Conservation (phyloP, 1,140 invertebrate genomes). For the Zaprionus davidi region DNA sequence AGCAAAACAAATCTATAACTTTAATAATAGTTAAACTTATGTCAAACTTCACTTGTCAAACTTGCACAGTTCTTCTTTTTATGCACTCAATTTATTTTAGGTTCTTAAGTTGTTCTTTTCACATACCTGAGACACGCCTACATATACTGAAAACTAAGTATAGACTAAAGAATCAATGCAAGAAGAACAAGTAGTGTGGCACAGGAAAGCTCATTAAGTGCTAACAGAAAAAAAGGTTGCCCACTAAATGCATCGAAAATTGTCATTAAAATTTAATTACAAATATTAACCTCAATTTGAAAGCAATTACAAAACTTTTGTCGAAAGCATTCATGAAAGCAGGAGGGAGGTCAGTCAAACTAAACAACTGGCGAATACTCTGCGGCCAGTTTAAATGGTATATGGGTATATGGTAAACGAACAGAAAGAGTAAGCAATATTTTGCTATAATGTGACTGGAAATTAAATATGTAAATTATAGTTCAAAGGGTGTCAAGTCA, state of each 20-base stretch:
- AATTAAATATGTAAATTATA: not conserved
- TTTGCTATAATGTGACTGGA: not conserved
- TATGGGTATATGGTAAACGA: no score
- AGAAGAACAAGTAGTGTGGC: no score
- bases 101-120: no score
- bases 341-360: not conserved
- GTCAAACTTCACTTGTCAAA: not conserved
- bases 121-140: no score
- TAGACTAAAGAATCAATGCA: no score
- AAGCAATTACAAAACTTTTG: constrained; percentile 52
- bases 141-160: no score
- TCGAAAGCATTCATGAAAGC: not conserved
- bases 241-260: constrained; percentile 56
- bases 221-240: not conserved
- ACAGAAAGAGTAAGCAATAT: not conserved
- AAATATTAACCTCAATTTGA: constrained; percentile 71
- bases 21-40: no score
- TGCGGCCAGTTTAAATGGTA: not conserved
- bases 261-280: not conserved
- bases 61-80: not conserved
- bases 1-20: no score
- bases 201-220: not conserved
- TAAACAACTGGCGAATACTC: not conserved
- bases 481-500: not conserved
- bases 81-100: no score